Evolutionary conservation across 2,797 vertebrate species (phyloP), one percentile per base, ranked within the genome.

Genomic region (Poecilia gillii): DNA sequence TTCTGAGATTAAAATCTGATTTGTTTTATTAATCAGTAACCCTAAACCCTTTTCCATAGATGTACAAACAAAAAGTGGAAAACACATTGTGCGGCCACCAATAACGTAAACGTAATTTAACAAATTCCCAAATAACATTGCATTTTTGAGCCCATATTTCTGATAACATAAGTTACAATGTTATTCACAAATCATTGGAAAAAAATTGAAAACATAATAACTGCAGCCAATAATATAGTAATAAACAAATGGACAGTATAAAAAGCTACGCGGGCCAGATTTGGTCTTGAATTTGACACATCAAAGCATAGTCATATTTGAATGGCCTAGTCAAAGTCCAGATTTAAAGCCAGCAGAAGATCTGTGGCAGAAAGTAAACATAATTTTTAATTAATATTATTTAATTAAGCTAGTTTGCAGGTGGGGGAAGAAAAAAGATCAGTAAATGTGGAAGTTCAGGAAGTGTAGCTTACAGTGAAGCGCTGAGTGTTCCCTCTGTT

Each of bases 401-500:
- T 59, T 59, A 59, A 9, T 36, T 2, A 2, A 18, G 36, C 33
- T 39, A 39, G 25, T 41, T 13, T 41, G 9, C 20, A 41, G 13
- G 18, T 1, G 3, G 25, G 25, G 9, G 25, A 47, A 47, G 20
- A 11, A 1, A 0, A 66, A 66, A 18, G 8, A 64, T 20, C 62
- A 18, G 16, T 36, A 23, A 23, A 43, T 0, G 6, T 70, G 23
- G 36, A 25, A 68, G 64, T 68, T 68, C 39, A 41, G 64, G 33
- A 66, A 11, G 33, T 16, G 20, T 25, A 16, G 86, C 95, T 95
- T 88, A 96, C 96, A 0, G 92, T 94, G 90, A 93, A 94, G 71
- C 71, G 90, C 82, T 97, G 96, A 1, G 95, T 95, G 90, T 99
- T 95, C 51, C 98, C 98, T 20, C 98, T 95, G 95, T 99, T 99